phyloP scores from a whole-genome alignment of 2,113 vertebrate species.

The Cavia aperea region DNA sequence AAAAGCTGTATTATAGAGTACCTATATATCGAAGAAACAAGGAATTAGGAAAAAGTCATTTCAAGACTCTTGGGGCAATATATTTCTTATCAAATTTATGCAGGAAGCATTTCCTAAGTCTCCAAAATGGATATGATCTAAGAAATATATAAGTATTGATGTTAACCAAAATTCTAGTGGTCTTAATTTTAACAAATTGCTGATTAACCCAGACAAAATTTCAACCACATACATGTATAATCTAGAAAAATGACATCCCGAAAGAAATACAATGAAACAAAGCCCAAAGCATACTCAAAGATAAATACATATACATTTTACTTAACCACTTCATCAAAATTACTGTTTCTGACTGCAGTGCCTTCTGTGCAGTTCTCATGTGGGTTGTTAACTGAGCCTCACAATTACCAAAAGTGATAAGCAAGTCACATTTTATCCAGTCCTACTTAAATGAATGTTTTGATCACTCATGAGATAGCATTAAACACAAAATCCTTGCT shows the following conservation, averaged over 20 bases:
- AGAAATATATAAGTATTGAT: conserved; percentile 29
- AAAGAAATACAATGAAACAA: conserved; percentile 18
- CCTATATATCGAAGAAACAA: not conserved
- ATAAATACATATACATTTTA: not conserved
- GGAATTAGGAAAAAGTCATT: not conserved
- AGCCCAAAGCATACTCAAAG: not conserved
- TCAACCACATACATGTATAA: conserved; percentile 4
- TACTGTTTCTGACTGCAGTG: not conserved
- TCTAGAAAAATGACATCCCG: conserved; percentile 6
- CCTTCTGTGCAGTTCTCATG: not conserved
- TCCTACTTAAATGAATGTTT: not conserved
- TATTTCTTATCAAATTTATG: conserved; percentile 15
- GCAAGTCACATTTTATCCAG: not conserved
- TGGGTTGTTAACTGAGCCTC: not conserved
- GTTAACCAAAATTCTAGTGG: conserved; percentile 22
- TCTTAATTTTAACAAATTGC: conserved; percentile 37
- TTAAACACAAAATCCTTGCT: not conserved
- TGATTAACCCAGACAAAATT: conserved; percentile 35
- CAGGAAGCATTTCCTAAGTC: not conserved
- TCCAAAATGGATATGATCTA: not conserved
- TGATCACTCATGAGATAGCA: not conserved
- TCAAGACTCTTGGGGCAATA: not conserved
- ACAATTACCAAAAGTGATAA: not conserved
- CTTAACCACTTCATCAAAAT: not conserved
- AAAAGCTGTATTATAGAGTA: not conserved